Evolutionary conservation across 2,888 invertebrate species (phyloP).

Genomic region (Amphipyra tragopoginis): DNA sequence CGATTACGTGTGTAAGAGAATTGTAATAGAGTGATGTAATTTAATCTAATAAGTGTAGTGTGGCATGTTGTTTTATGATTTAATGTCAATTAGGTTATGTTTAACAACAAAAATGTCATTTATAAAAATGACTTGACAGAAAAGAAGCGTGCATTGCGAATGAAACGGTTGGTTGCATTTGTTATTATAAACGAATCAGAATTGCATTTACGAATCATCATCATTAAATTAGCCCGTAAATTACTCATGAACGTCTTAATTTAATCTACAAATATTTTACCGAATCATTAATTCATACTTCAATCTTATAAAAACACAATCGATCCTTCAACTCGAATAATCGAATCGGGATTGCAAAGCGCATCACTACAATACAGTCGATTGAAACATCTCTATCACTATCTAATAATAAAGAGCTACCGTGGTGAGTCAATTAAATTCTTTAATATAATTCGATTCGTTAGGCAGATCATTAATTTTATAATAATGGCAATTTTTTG

Average conservation of each 20-base stretch:
- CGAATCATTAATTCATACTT: background rate
- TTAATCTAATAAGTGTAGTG: background rate
- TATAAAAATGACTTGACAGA: background rate
- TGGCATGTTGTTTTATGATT: too few relatives aligned
- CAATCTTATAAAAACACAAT: background rate
- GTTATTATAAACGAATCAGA: background rate
- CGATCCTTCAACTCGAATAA: conserved; percentile 25
- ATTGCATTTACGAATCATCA: background rate
- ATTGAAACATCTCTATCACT: conserved; percentile 73
- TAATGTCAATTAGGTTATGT: too few relatives aligned
- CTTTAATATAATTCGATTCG: conserved; percentile 48
- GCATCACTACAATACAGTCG: conserved; percentile 59
- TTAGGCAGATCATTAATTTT: conserved; percentile 53
- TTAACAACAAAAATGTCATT: too few relatives aligned
- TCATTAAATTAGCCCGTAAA: too few relatives aligned
- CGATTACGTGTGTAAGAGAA: conserved; percentile 3
- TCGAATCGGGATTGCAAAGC: conserved; percentile 50
- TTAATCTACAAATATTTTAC: background rate
- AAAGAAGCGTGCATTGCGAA: background rate
- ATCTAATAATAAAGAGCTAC: conserved; percentile 65
- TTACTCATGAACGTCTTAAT: background rate
- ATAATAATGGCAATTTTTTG: conserved; percentile 45
- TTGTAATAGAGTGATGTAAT: background rate
- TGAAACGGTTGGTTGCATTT: background rate
- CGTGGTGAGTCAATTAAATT: conserved; percentile 50